phyloP scores from a whole-genome alignment of 2,797 vertebrate genomes.

The Microctenopoma lineatum region DNA sequence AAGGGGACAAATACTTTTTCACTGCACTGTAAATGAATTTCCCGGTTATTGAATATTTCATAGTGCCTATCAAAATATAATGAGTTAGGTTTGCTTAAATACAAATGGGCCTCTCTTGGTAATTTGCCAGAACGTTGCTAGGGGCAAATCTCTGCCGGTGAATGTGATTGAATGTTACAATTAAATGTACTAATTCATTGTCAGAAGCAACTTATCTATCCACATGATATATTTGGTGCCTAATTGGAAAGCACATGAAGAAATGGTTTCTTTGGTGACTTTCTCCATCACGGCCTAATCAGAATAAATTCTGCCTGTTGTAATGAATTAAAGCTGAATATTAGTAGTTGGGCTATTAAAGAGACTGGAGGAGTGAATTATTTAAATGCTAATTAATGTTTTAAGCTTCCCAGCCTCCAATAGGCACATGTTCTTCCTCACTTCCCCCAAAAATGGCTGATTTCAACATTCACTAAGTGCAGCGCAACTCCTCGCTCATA shows the following conservation, averaged over 20 bases:
- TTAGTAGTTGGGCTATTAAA: slow-evolving; percentile 78
- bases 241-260: slow-evolving; percentile 80
- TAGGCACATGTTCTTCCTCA: slow-evolving; percentile 68
- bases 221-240: slow-evolving; percentile 80
- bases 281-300: slow-evolving; percentile 71
- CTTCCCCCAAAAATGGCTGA: slow-evolving; percentile 56
- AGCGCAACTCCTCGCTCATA: slow-evolving; percentile 63
- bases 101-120: slow-evolving; percentile 76
- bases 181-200: slow-evolving; percentile 83
- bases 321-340: slow-evolving; percentile 78
- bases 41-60: slow-evolving; percentile 82
- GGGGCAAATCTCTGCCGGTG: slow-evolving; percentile 67
- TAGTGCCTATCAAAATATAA: slow-evolving; percentile 77
- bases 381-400: slow-evolving; percentile 83
- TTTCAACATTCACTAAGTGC: slow-evolving; percentile 60
- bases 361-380: slow-evolving; percentile 76
- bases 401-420: slow-evolving; percentile 76
- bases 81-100: slow-evolving; percentile 81
- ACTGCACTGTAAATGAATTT: slow-evolving; percentile 69
- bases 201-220: slow-evolving; percentile 82
- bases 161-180: slow-evolving; percentile 84
- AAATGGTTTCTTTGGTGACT: slow-evolving; percentile 70
- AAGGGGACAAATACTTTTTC: too few species aligned
- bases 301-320: slow-evolving; percentile 69
- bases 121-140: slow-evolving; percentile 77